Evolutionary conservation across 2,113 vertebrate genomes (phyloP).

Genomic region (Pelecanoides urinatrix): DNA sequence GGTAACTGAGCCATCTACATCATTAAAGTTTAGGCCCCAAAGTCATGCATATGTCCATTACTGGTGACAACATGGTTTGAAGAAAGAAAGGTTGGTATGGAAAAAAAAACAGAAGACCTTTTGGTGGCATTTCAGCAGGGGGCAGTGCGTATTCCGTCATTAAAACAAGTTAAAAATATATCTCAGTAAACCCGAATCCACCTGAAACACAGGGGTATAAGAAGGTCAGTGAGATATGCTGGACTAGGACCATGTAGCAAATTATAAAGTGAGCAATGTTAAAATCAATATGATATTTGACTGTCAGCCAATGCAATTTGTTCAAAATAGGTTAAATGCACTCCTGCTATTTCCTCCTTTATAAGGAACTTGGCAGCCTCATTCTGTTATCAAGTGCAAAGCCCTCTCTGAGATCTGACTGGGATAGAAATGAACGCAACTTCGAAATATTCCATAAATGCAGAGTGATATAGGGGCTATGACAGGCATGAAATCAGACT

Average conservation of each 20-base stretch:
- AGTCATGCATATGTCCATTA: background rate
- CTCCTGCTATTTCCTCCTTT: conserved; percentile 38
- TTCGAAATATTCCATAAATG: conserved; percentile 52
- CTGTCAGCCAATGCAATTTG: conserved; percentile 53
- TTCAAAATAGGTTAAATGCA: conserved; percentile 51
- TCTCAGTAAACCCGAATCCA: background rate
- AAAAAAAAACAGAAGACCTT: fast-evolving
- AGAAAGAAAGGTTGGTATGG: background rate
- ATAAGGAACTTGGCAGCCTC: conserved; percentile 25
- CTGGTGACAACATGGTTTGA: background rate
- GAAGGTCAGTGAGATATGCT: conserved; percentile 1
- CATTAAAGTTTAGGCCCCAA: background rate
- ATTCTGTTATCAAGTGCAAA: conserved; percentile 37
- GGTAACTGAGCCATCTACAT: background rate
- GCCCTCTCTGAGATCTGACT: background rate
- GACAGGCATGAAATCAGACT: conserved; percentile 55
- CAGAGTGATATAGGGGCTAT: conserved; percentile 15
- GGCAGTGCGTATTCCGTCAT: background rate
- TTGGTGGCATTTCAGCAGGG: background rate
- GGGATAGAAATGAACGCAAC: conserved; percentile 23
- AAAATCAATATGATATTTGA: conserved; percentile 66
- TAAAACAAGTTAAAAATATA: background rate
- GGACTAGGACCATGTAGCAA: conserved; percentile 1
- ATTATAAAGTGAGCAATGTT: conserved; percentile 27
- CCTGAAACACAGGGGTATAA: background rate